Conservation (phyloP, 1,140 invertebrate genomes). For the Drosophila serrata region DNA sequence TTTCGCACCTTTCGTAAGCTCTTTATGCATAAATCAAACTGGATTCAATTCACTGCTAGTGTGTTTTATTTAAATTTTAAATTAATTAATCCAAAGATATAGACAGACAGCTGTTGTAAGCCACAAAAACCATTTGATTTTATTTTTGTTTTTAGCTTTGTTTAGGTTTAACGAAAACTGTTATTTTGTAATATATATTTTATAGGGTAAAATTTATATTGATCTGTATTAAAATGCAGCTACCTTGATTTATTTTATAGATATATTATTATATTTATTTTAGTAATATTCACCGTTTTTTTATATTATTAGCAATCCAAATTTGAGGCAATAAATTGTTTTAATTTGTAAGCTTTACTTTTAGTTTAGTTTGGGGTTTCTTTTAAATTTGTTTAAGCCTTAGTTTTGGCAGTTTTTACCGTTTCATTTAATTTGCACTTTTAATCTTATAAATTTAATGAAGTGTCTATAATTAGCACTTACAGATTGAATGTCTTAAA, state of each 20-base stretch:
- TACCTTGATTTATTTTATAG: neutral
- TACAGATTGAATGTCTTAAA: neutral
- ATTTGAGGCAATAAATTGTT: too few relatives aligned
- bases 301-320: too few relatives aligned
- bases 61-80: neutral
- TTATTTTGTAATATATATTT: neutral
- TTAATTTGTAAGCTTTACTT: too few relatives aligned
- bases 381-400: neutral
- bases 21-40: neutral
- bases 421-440: neutral
- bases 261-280: too few relatives aligned
- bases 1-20: slow-evolving; percentile 6
- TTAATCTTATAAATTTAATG: neutral
- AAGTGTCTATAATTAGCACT: neutral
- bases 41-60: neutral
- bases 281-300: too few relatives aligned
- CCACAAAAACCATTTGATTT: neutral
- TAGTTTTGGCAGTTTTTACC: neutral
- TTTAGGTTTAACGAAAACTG: neutral
- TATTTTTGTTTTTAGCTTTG: neutral
- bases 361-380: neutral
- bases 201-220: neutral
- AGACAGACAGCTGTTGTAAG: neutral
- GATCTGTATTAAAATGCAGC: neutral
- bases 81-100: neutral